Evolutionary conservation across 2,113 vertebrate genomes (phyloP), one percentile per base, ranked within the genome.

Genomic region (Sisor rabdophorus): DNA sequence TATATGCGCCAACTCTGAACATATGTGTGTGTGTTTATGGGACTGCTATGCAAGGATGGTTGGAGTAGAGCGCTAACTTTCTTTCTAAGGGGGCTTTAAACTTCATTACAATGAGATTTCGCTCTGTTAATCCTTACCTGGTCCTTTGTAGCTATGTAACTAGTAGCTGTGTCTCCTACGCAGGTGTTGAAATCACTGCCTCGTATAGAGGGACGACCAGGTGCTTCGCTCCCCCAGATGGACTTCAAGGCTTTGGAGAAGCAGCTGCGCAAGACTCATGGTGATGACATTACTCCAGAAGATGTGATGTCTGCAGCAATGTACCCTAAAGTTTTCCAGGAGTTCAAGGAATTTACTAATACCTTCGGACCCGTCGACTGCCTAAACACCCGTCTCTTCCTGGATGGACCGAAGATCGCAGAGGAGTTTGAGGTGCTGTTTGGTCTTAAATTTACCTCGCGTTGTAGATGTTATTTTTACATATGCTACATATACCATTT

Each of bases 301-400:
- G 95, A 98, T 0, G 91, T 98, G 71, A 93, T 97, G 80, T 98
- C 96, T 0, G 94, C 96, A 0, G 94, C 96, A 58, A 97, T 97
- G 90, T 98, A 97, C 79, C 95, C 95, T 0, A 94, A 96, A 4
- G 96, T 97, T 48, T 98, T 94, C 83, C 90, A 94, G 36, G 94
- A 95, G 48, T 97, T 92, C 83, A 94, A 95, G 78, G 92, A 95
- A 0, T 98, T 98, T 72, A 92, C 92, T 0, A 73, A 80, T 71
- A 91, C 84, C 84, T 97, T 96, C 26, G 91, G 92, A 11, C 91
- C 95, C 0, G 92, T 97, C 32, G 94, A 96, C 48, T 95, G 95
- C 81, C 94, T 97, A 61, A 94, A 87, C 84, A 96, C 96, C 3
- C 91, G 96, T 22, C 93, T 98, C 74, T 98, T 97, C 87, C 89